These are phyloP conservation scores for Acronicta psi DNA, from an alignment of 2,888 invertebrate species.

Conservation along the genomic window DNA sequence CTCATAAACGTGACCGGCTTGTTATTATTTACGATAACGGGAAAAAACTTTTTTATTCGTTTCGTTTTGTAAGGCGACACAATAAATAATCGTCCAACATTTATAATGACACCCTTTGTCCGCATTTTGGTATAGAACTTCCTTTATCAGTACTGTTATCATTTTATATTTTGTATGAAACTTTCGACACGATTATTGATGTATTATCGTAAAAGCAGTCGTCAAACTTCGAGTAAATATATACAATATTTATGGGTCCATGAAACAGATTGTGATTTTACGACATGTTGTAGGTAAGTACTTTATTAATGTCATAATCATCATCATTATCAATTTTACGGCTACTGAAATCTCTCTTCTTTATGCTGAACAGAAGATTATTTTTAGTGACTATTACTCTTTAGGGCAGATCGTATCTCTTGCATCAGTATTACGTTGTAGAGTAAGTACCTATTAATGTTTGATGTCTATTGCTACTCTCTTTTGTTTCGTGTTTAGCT, in stretches of 20 bases:
- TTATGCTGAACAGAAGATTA: conserved; percentile 29
- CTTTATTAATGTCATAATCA: conserved; percentile 27
- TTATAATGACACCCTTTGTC: not conserved
- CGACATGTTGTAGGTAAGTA: conserved; percentile 3
- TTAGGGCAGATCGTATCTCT: conserved; percentile 25
- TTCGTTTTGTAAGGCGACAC: conserved; percentile 12
- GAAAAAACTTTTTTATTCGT: conserved; percentile 6
- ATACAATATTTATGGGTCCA: not conserved
- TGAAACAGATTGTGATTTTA: conserved; percentile 11
- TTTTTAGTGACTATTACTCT: conserved; percentile 48
- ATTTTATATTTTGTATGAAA: not conserved
- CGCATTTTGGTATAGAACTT: not conserved
- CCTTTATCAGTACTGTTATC: not conserved
- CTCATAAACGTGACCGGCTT: conserved; percentile 17
- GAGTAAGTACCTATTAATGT: conserved; percentile 7
- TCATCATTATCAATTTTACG: conserved; percentile 38
- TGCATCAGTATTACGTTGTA: conserved; percentile 16
- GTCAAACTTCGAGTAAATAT: conserved; percentile 2
- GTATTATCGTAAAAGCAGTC: not conserved
- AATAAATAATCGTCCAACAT: not conserved
- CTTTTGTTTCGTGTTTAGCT: conserved; percentile 12
- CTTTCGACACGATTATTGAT: not conserved
- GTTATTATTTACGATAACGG: conserved; percentile 13
- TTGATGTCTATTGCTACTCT: conserved; percentile 16
- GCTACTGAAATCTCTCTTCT: conserved; percentile 15